phyloP scores from a whole-genome alignment of 2,113 vertebrate genomes.

The Psittacula cyanocephala region DNA sequence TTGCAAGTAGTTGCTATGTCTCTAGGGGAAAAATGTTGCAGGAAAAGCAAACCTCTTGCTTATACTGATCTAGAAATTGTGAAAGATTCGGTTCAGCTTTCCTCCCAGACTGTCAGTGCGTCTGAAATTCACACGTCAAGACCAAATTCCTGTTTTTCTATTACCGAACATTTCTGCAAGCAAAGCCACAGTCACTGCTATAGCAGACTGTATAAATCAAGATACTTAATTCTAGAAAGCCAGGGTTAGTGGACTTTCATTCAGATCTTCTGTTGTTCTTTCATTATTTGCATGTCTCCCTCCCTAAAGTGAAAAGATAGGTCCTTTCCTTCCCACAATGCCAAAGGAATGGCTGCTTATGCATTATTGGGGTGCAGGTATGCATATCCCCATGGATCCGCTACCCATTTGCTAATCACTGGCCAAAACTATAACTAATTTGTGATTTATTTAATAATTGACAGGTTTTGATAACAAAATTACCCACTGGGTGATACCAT shows the following conservation, averaged over 20 bases:
- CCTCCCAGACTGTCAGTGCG: neutral
- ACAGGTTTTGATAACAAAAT: neutral
- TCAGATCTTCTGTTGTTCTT: neutral
- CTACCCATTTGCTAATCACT: neutral
- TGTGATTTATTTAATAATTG: neutral
- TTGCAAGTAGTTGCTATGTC: neutral
- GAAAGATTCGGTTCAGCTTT: neutral
- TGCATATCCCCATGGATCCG: neutral
- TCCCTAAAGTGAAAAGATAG: neutral
- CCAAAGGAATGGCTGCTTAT: neutral
- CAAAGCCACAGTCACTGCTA: neutral
- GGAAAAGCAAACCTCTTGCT: neutral
- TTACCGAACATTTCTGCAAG: neutral
- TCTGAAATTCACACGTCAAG: neutral
- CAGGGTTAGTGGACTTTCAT: neutral
- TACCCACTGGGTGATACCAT: neutral
- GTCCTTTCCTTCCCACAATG: neutral
- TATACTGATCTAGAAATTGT: neutral
- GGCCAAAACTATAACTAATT: neutral
- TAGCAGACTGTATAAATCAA: neutral
- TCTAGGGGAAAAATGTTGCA: neutral
- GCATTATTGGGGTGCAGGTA: neutral
- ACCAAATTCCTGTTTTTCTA: neutral
- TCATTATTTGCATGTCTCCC: neutral
- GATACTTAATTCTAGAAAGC: neutral